phyloP scores from a whole-genome alignment of 1,140 invertebrate genomes.

The Acarapis woodi region DNA sequence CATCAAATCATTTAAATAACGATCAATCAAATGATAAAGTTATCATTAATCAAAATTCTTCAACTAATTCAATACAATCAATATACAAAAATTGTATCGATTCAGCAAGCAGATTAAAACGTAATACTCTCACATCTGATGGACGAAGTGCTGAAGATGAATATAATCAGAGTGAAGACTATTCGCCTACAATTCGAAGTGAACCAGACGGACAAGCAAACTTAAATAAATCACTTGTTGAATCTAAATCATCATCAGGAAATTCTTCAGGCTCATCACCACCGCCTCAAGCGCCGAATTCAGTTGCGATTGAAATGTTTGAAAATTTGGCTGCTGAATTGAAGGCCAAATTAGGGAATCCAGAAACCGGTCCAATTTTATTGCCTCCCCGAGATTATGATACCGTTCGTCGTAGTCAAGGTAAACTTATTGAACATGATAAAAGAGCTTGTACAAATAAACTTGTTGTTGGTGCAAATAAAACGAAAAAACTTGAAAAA shows the following conservation, averaged over 20 bases:
- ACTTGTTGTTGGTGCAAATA: constrained; percentile 10
- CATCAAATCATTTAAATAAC: not conserved
- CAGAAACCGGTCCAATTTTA: constrained; percentile 35
- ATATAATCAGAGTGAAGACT: constrained; percentile 13
- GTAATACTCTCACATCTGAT: constrained; percentile 14
- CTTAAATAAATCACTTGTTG: not conserved
- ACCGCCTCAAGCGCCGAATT: too few species aligned
- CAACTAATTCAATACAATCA: not conserved
- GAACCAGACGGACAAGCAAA: not conserved
- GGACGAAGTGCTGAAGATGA: constrained; percentile 14
- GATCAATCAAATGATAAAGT: not conserved
- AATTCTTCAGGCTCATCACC: not conserved
- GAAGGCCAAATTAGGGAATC: constrained; percentile 39
- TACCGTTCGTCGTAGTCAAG: constrained; percentile 36
- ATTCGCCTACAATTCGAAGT: constrained; percentile 3
- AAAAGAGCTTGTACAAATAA: constrained; percentile 19
- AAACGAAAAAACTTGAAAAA: not conserved
- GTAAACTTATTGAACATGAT: constrained; percentile 36
- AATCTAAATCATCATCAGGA: not conserved
- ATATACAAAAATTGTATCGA: constrained; percentile 9
- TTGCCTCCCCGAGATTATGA: constrained; percentile 77
- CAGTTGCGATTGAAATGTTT: constrained; percentile 30
- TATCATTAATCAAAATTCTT: constrained; percentile 12
- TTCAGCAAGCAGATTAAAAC: too few species aligned
- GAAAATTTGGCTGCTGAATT: constrained; percentile 72